Percentiles rank a stretch among this genome's conserved stretches.
phyloP scores from a whole-genome alignment of 2,113 vertebrate genomes.

The Rhabdomys dilectus region DNA sequence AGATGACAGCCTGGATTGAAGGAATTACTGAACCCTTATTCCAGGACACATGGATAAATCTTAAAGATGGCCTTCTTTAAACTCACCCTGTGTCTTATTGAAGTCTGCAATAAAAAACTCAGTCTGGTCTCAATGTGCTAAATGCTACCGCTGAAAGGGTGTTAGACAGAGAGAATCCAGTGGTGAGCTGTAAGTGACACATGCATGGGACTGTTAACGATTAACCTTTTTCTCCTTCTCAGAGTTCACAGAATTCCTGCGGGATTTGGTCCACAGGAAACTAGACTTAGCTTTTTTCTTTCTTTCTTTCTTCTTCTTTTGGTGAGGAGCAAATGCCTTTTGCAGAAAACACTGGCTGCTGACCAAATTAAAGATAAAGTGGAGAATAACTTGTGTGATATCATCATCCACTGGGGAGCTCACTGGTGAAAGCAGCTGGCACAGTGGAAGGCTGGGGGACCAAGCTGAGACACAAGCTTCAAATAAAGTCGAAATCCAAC shows the following conservation, averaged over 20 bases:
- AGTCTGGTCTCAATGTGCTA: constrained; percentile 61
- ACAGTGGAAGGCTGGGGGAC: not conserved
- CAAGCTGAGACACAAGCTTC: not conserved
- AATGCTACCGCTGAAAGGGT: constrained; percentile 79
- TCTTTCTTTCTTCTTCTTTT: not conserved
- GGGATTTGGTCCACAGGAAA: constrained; percentile 72
- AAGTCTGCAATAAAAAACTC: constrained; percentile 73
- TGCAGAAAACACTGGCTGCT: constrained; percentile 71
- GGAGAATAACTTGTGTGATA: constrained; percentile 38
- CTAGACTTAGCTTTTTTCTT: constrained; percentile 15
- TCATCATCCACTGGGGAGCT: not conserved
- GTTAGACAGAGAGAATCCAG: constrained; percentile 82
- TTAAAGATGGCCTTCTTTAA: constrained; percentile 70
- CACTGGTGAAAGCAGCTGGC: constrained; percentile 23
- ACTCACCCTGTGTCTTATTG: constrained; percentile 67
- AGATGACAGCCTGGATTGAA: constrained; percentile 70
- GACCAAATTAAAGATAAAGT: constrained; percentile 45
- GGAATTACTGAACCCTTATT: constrained; percentile 56
- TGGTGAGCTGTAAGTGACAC: constrained; percentile 78
- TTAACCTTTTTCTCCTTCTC: constrained; percentile 80
- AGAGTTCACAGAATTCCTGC: constrained; percentile 56
- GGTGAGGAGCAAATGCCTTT: constrained; percentile 69
- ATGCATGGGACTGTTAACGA: constrained; percentile 78
- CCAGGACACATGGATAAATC: constrained; percentile 71
- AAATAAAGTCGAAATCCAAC: constrained; percentile 4